Base-by-base conservation (phyloP, 2,113 vertebrate genomes). In the Sebastes fasciatus region DNA sequence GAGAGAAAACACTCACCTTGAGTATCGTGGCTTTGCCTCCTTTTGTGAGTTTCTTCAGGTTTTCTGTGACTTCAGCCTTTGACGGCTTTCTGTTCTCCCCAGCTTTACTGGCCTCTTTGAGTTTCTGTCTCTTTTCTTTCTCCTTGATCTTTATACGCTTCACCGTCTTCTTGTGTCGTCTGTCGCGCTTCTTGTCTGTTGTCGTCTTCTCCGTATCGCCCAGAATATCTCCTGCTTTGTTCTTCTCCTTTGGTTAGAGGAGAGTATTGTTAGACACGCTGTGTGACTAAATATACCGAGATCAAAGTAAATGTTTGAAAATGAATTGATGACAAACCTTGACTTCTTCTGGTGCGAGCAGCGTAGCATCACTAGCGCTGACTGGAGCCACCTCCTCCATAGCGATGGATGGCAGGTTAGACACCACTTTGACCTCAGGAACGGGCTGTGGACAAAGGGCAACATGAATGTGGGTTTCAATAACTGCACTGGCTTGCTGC, bases 351-450 rank as follows among this genome's bases (percentile, higher is more conserved):
- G 98, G 98, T 66, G 98, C 98, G 7, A 99, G 89, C 54, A 99
- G 95, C 1, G 96, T 96, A 40, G 95, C 97, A 11, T 97, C 96
- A 17, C 97, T 99, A 40, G 94, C 93, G 4, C 95, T 96, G 89
- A 99, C 96, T 1, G 98, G 98, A 74, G 98, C 97, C 43, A 99
- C 98, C 78, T 99, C 98, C 91, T 99, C 98, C 97, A 99, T 97
- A 57, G 93, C 93, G 72, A 99, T 93, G 2, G 98, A 96, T 0
- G 98, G 98, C 85, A 99, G 88, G 83, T 99, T 99, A 0, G 98
- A 99, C 21, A 99, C 96, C 1, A 99, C 96, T 91, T 98, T 99
- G 66, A 99, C 95, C 85, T 99, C 98, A 69, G 98, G 97, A 77
- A 96, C 92, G 6, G 96, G 94, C 98, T 99, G 78, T 66, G 45